Evolutionary conservation across 2,113 vertebrate genomes (phyloP).

Genomic region (Periophthalmodon schlosseri): DNA sequence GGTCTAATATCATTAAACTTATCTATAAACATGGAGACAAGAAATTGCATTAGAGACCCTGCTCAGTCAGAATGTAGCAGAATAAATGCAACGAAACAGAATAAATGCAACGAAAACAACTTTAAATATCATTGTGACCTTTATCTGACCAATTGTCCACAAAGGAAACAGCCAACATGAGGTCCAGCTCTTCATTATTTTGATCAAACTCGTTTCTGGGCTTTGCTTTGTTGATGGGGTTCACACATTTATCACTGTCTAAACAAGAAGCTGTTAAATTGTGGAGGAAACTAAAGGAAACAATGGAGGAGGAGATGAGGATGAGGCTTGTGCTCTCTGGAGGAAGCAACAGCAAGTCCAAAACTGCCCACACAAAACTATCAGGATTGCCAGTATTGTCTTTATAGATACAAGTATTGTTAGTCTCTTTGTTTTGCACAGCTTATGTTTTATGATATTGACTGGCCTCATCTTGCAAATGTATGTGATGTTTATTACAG

Average conservation of each 20-base stretch:
- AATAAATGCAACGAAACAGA: too few relatives aligned
- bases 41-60: too few relatives aligned
- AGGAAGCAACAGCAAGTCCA: conserved; percentile 13
- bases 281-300: conserved; percentile 17
- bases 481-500: too few relatives aligned
- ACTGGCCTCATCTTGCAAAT: too few relatives aligned
- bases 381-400: not conserved
- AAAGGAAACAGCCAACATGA: conserved; percentile 4
- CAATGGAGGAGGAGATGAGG: conserved; percentile 21
- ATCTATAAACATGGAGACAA: too few relatives aligned
- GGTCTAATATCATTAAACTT: too few relatives aligned
- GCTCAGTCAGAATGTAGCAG: too few relatives aligned
- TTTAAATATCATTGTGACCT: conserved; percentile 60
- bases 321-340: conserved; percentile 43
- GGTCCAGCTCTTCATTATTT: not conserved
- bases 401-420: not conserved
- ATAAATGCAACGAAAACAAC: conserved; percentile 3
- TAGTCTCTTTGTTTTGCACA: not conserved
- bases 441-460: too few relatives aligned
- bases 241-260: conserved; percentile 52
- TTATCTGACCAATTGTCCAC: conserved; percentile 35
- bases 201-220: not conserved
- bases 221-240: conserved; percentile 26
- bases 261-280: conserved; percentile 37
- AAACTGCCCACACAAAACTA: not conserved